These are phyloP conservation scores for Scolopax mira DNA, from an alignment of 2,113 vertebrate species.

Conservation along the genomic window DNA sequence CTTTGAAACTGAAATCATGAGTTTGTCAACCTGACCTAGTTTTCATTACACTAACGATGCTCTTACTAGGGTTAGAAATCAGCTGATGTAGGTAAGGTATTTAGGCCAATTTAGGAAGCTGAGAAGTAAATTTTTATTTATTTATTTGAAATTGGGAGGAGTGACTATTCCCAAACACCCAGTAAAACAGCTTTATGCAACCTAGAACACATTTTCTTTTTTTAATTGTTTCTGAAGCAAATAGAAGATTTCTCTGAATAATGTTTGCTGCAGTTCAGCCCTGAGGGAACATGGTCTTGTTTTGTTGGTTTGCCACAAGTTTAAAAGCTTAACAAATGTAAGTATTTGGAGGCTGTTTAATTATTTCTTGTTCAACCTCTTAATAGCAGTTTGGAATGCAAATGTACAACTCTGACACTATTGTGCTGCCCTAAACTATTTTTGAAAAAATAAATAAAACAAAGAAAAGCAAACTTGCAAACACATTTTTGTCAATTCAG, in stretches of 20 bases:
- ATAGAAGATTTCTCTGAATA: not conserved
- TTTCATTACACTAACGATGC: not conserved
- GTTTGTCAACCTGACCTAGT: not conserved
- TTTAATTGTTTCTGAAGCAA: conserved; percentile 29
- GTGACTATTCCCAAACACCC: not conserved
- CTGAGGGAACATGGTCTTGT: not conserved
- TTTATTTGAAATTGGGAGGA: not conserved
- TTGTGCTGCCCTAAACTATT: not conserved
- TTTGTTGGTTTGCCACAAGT: conserved; percentile 9
- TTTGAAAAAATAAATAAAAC: not conserved
- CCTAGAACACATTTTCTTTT: not conserved
- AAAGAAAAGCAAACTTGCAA: not conserved
- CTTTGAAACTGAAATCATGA: not conserved
- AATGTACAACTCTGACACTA: not conserved
- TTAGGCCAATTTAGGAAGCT: not conserved
- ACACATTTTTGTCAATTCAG: not conserved
- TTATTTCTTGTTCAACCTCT: not conserved
- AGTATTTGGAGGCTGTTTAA: not conserved
- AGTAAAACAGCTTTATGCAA: not conserved
- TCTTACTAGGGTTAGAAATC: not conserved
- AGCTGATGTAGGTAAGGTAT: not conserved
- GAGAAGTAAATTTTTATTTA: not conserved
- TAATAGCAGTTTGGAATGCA: not conserved
- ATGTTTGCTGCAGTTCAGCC: not conserved
- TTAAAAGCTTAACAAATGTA: conserved; percentile 2